Conservation (phyloP, 1,140 invertebrate genomes). For the Ephestia elutella region DNA sequence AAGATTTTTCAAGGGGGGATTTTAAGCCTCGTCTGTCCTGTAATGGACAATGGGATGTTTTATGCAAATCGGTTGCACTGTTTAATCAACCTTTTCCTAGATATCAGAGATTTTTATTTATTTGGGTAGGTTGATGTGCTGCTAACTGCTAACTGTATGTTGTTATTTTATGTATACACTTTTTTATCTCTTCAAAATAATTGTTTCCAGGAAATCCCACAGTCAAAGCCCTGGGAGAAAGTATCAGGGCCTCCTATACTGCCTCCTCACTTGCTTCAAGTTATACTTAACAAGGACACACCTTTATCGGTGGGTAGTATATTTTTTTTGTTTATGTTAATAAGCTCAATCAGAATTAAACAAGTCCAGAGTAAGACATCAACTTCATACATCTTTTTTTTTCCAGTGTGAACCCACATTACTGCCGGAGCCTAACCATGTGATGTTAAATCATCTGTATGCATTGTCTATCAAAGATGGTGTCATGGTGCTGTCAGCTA, state of each 20-base stretch:
- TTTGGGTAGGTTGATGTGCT: too few species aligned
- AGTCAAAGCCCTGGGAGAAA: slow-evolving; percentile 92
- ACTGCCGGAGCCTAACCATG: slow-evolving; percentile 98
- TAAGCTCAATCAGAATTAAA: neutral
- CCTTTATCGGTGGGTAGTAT: slow-evolving; percentile 74
- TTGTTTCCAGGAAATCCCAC: slow-evolving; percentile 88
- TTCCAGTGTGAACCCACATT: slow-evolving; percentile 97
- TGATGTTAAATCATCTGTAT: slow-evolving; percentile 99
- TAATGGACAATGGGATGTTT: too few species aligned
- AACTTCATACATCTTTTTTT: neutral
- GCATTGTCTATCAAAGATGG: slow-evolving; percentile 99
- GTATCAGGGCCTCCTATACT: slow-evolving; percentile 95
- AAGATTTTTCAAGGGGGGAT: too few species aligned
- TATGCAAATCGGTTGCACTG: too few species aligned
- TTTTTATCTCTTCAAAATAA: too few species aligned
- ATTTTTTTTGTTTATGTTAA: slow-evolving; percentile 1
- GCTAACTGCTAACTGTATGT: too few species aligned
- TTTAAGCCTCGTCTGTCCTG: too few species aligned
- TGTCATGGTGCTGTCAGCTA: slow-evolving; percentile 98
- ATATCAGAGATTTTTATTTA: too few species aligned
- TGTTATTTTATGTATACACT: too few species aligned
- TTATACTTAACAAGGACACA: slow-evolving; percentile 99
- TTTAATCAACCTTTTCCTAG: too few species aligned
- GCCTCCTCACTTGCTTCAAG: slow-evolving; percentile 97
- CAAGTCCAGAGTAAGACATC: too few species aligned